Evolutionary conservation across 2,888 invertebrate genomes (phyloP), one percentile per base, ranked within the genome.

Genomic region (Fragum fragum): DNA sequence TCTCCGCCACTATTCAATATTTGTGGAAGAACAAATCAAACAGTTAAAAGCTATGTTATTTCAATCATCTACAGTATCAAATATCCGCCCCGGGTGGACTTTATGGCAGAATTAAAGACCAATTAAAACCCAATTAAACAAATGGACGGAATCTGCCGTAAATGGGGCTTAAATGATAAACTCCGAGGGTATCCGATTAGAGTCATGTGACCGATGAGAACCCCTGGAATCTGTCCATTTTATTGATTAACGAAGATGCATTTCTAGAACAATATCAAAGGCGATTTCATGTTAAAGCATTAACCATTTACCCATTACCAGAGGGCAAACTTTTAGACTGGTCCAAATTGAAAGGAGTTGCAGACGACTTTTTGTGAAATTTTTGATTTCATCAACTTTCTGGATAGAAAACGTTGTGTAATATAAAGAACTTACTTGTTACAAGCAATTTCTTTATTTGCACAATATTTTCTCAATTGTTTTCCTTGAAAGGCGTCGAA

Each of bases 111-210:
- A 39, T 42, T 39, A 66, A 66, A 66, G 39, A 26, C 39, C 66
- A 42, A 66, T 66, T 42, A 66, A 66, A 66, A n/a, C 21, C 21
- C 21, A 32, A 66, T 42, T 28, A 61, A 32, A 42, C 42, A 66
- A 42, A 66, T 66, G 36, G 42, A 66, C 36, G 66, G 66, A 66
- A 42, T 42, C 47, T 21, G 66, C 9, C 23, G 36, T 36, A 66
- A 66, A 66, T 66, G 42, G 36, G 29, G 21, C 36, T 42, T 42
- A 21, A 42, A 42, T 36, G 66, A 66, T 66, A 26, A 39, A 18
- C 66, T n/a, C 66, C 21, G 66, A 66, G 66, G 66, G 18, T 21
- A 66, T 66, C 66, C 66, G 39, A 42, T 66, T 66, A 66, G 66
- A 39, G 42, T 66, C 66, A 66, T 36, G 42, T 66, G 66, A 42